Percentiles rank a stretch among this genome's conserved stretches.
Evolutionary conservation across 2,797 vertebrate species (phyloP).

Genomic region (Triplophysa yarkandensis): DNA sequence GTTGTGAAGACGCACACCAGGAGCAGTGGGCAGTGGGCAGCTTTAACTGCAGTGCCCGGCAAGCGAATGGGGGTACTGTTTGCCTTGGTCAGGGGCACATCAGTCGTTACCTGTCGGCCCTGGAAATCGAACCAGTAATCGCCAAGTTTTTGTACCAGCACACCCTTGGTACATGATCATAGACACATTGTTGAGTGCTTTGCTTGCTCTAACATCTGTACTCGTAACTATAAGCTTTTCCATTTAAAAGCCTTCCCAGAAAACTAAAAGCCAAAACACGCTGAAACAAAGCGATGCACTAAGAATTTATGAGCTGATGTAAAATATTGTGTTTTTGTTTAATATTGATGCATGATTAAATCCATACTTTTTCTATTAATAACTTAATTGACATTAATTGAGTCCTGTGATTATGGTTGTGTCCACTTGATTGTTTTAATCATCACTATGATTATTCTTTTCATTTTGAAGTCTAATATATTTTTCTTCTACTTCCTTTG

Average conservation of each 20-base stretch:
- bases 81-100: no score
- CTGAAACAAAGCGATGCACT: neutral
- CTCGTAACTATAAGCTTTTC: constrained; percentile 49
- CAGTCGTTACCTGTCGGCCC: no score
- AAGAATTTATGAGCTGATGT: neutral
- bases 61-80: no score
- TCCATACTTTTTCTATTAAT: neutral
- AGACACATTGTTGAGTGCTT: constrained; percentile 16
- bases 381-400: neutral
- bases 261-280: neutral
- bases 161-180: neutral
- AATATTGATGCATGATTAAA: neutral
- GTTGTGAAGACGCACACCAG: no score
- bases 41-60: no score
- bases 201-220: constrained; percentile 48
- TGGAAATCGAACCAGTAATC: no score
- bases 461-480: no score
- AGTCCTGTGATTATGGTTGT: neutral
- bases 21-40: no score
- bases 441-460: no score
- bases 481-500: no score
- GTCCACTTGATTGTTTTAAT: no score
- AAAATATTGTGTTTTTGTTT: neutral
- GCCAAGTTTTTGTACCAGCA: neutral
- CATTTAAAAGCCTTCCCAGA: constrained; percentile 17